Base-by-base conservation (phyloP, 2,888 invertebrate species). In the Leucophenga montana region DNA sequence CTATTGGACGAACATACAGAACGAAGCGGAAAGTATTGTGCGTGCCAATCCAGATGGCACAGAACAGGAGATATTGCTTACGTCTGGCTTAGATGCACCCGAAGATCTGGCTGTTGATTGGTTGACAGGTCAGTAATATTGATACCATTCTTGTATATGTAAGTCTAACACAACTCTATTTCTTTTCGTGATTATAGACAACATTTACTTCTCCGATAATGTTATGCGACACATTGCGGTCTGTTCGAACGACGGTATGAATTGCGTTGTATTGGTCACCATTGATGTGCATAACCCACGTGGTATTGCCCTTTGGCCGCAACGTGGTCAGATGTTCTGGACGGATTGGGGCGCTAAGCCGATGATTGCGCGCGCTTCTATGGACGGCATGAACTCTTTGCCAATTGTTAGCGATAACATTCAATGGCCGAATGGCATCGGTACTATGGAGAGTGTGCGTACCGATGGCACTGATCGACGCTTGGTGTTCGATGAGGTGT, bases 281-380 rank as follows among this genome's bases (percentile, higher is more conserved):
- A 88, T 91, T 53, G 89, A 92, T 67, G 90, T 91, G 4, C 90
- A 92, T 69, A 94, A 91, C 81, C 93, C 95, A 0, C 90, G 93
- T 74, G 94, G 92, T 54, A 90, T 95, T 66, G 93, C 92, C 0
- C 88, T 95, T 8, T 90, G 94, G 89, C 94, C 95, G 0, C 84
- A 86, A 65, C 90, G 91, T 44, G 95, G 95, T 91, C 93, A 89
- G 78, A 94, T 98, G 93, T 98, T 93, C 89, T 98, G 97, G 97
- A 93, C 95, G 0, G 97, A 98, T 87, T 97, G 95, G 95, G 95
- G 95, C 3, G 80, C 88, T 0, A 90, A 89, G 11, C 92, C 94
- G 0, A 91, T 94, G 82, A 96, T 98, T 77, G 94, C 94, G 77
- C 89, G 91, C 9, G 92, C 96, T 8, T 91, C 92, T 8, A 97